These are phyloP conservation scores for Apamea monoglypha DNA, from an alignment of 2,888 invertebrate species.

Conservation along the genomic window DNA sequence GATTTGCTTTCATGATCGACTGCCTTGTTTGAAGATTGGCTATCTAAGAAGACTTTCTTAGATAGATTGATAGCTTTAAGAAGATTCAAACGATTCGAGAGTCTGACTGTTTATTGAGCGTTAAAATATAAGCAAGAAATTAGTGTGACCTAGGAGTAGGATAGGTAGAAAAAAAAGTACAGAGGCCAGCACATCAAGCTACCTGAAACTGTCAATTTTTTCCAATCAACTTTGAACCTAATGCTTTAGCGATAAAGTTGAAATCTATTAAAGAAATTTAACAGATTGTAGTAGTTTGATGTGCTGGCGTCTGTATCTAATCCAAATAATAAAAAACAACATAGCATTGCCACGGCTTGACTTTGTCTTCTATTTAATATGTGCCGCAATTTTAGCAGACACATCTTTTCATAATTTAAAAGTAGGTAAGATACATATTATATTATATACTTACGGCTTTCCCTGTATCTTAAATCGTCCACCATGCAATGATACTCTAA, in stretches of 20 bases:
- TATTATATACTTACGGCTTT: not conserved
- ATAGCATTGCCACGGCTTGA: not conserved
- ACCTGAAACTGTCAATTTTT: too few species aligned
- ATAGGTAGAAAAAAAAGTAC: too few species aligned
- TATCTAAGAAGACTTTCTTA: slow-evolving; percentile 9
- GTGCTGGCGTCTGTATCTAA: too few species aligned
- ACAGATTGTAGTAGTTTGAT: too few species aligned
- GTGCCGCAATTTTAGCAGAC: not conserved
- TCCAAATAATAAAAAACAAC: not conserved
- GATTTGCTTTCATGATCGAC: slow-evolving; percentile 48
- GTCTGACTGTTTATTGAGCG: not conserved
- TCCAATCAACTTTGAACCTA: too few species aligned
- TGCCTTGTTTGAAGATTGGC: slow-evolving; percentile 28
- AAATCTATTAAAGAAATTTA: too few species aligned
- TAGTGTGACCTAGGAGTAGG: not conserved
- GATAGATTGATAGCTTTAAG: not conserved
- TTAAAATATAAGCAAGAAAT: not conserved
- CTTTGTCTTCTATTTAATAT: not conserved
- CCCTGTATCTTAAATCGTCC: not conserved
- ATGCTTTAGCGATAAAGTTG: too few species aligned
- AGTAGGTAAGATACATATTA: not conserved
- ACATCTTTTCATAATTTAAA: not conserved
- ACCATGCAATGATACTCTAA: not conserved
- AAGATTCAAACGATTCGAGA: not conserved
- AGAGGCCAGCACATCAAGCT: too few species aligned